These are phyloP conservation scores for Pristionchus fissidentatus DNA, from an alignment of 2,888 invertebrate species.

Conservation along the genomic window DNA sequence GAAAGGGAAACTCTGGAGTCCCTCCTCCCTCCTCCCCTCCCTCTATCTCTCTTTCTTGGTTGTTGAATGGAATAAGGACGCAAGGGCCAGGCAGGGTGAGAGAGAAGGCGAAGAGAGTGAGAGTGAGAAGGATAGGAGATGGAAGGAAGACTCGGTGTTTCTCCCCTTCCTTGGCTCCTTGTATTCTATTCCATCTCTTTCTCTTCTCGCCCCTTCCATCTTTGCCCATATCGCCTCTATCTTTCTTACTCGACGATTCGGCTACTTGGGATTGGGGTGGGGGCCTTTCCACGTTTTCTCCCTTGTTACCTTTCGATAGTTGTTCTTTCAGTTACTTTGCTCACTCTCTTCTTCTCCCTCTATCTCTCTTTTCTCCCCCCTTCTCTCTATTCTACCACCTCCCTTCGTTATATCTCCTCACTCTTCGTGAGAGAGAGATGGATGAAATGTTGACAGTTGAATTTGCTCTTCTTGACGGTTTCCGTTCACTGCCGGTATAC, in stretches of 20 bases:
- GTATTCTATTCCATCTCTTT: neutral
- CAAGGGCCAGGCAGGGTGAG: neutral
- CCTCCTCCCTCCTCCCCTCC: neutral
- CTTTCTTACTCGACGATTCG: neutral
- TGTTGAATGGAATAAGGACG: conserved; percentile 8
- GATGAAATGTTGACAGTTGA: neutral
- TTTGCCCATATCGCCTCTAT: neutral
- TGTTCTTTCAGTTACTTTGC: too few species aligned
- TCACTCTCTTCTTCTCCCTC: too few species aligned
- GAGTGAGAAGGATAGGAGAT: neutral
- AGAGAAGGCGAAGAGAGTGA: neutral
- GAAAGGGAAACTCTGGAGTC: conserved; percentile 20
- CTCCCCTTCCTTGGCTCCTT: neutral
- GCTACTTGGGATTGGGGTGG: neutral
- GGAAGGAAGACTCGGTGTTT: neutral
- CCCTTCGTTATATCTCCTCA: neutral
- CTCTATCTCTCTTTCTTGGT: neutral
- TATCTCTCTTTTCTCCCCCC: neutral
- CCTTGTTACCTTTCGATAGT: too few species aligned
- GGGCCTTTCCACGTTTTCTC: neutral
- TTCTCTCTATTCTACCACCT: neutral
- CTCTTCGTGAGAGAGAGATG: too few species aligned
- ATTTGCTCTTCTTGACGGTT: neutral
- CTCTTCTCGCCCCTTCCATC: neutral
- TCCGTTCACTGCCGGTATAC: neutral